These are phyloP conservation scores for Boleophthalmus pectinirostris DNA, from an alignment of 2,113 vertebrate species.

Conservation along the genomic window DNA sequence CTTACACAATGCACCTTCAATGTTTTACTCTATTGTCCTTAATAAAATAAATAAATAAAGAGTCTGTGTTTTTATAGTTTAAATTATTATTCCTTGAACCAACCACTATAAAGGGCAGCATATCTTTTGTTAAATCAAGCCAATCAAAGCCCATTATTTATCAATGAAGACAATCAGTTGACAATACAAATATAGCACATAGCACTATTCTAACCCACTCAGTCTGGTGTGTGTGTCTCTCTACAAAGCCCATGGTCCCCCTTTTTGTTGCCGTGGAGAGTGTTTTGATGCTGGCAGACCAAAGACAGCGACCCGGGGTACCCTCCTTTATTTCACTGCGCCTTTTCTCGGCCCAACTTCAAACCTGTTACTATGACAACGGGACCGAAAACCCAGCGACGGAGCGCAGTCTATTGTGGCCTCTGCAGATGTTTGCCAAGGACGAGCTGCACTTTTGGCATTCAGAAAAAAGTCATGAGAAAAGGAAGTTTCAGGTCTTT, in stretches of 20 bases:
- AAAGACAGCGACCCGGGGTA: constrained; percentile 23
- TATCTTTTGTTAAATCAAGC: neutral
- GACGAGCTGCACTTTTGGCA: constrained; percentile 10
- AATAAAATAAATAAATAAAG: too few relatives aligned
- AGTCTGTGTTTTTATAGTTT: too few relatives aligned
- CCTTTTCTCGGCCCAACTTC: constrained; percentile 35
- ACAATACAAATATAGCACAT: neutral
- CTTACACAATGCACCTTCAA: too few relatives aligned
- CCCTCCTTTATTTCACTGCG: constrained; percentile 45
- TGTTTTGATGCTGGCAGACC: constrained; percentile 50
- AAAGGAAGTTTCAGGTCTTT: neutral
- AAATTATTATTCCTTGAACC: too few relatives aligned
- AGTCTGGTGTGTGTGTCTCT: neutral
- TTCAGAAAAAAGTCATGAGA: neutral
- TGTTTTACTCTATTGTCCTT: too few relatives aligned
- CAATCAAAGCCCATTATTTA: neutral
- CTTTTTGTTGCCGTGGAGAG: constrained; percentile 47
- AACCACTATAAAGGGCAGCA: too few relatives aligned
- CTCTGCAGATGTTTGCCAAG: constrained; percentile 33
- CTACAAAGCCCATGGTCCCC: constrained; percentile 18
- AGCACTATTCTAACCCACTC: neutral
- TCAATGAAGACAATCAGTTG: neutral
- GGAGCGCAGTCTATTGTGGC: constrained; percentile 17
- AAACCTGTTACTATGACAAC: constrained; percentile 62
- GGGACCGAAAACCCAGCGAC: constrained; percentile 9